A percentile compares a stretch with the other conserved stretches of the same genome.
These are phyloP conservation scores for Octonoba sinensis DNA, from an alignment of 2,888 invertebrate genomes.

Conservation along the genomic window DNA sequence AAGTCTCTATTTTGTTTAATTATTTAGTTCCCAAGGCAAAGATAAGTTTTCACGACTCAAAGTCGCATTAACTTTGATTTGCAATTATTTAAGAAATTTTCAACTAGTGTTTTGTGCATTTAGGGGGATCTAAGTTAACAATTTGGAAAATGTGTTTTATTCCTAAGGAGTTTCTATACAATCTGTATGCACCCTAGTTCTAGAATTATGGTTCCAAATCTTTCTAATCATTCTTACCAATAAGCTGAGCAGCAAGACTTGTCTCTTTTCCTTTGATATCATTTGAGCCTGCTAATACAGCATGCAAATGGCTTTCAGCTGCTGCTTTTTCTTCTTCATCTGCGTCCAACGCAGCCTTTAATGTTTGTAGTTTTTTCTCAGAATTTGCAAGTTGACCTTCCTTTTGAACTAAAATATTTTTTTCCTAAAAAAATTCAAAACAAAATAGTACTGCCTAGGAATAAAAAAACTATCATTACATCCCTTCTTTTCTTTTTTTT, in stretches of 20 bases:
- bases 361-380: conserved; percentile 76
- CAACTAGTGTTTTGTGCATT: too few species aligned
- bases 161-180: too few species aligned
- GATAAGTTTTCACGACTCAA: too few species aligned
- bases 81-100: too few species aligned
- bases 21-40: too few species aligned
- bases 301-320: conserved; percentile 86
- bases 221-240: conserved; percentile 77
- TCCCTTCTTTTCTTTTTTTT: too few species aligned
- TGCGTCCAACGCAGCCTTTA: conserved; percentile 78
- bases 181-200: too few species aligned
- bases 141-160: too few species aligned
- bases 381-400: conserved; percentile 75
- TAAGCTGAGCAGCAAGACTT: conserved; percentile 90
- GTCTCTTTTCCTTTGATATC: conserved; percentile 82
- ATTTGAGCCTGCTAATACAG: conserved; percentile 85
- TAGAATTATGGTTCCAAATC: too few species aligned
- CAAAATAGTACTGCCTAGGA: not conserved
- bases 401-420: conserved; percentile 72
- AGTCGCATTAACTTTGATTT: too few species aligned
- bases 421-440: conserved; percentile 30
- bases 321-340: conserved; percentile 79
- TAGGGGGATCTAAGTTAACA: too few species aligned
- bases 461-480: not conserved
- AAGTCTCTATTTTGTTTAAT: too few species aligned